Evolutionary conservation across 2,888 invertebrate species (phyloP), one percentile per base, ranked within the genome.

Genomic region (Hypomecis punctinalis): DNA sequence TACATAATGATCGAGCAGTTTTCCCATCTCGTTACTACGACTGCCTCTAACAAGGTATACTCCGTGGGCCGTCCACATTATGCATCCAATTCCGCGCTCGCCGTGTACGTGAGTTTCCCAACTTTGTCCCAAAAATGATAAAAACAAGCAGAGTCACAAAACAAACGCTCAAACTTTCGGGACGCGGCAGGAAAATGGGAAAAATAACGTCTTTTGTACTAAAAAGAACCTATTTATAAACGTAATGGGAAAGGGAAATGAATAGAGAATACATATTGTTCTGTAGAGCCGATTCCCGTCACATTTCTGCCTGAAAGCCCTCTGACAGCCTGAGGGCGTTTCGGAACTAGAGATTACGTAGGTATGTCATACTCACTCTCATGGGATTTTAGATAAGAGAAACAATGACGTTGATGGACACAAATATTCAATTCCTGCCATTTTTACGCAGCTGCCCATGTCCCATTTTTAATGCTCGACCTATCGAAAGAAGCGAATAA

Each of bases 141-240:
- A 33, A 42, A 54, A 53, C 53, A 48, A 48, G 8, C 33, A 43
- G 35, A 46, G 37, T 47, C 47, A 33, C 56, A 47, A 56, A 45
- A 47, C 40, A 47, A 56, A 56, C 47, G 56, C 47, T 3, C 37
- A 56, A 56, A 56, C 33, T 47, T 56, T 48, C n/a, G 6, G 39
- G 43, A 35, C 23, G 35, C 47, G 40, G 3, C n/a, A 39, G 37
- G 23, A 47, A 47, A 56, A 56, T 46, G 56, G 39, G 39, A 48
- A 47, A 47, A 48, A 46, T 36, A 45, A 33, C 42, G 13, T 40
- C 6, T 36, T 36, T 9, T 55, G n/a, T 53, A 45, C 45, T 10
- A 8, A 43, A 55, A 47, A 49, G 48, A 33, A 60, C 42, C 6
- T 36, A 49, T 36, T 49, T 49, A 49, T 49, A 23, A 23, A 23